These are phyloP conservation scores for Actinemys pallida DNA, from an alignment of 2,113 vertebrate species.

Conservation along the genomic window DNA sequence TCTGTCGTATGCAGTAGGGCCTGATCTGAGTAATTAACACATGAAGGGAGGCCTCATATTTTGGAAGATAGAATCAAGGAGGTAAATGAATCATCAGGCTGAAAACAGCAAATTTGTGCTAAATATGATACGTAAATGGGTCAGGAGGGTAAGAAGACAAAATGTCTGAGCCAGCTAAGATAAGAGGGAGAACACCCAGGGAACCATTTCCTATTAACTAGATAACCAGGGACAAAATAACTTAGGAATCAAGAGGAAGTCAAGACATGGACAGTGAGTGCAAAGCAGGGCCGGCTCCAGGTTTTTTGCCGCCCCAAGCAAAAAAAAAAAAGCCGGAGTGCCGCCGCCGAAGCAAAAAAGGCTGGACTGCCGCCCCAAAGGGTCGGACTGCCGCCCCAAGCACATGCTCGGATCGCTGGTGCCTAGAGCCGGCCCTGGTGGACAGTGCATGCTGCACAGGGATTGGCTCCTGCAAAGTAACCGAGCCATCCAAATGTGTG, in stretches of 20 bases:
- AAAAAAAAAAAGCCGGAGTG: too few species aligned
- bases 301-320: too few species aligned
- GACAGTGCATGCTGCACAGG: too few species aligned
- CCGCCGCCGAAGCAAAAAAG: too few species aligned
- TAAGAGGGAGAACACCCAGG: background rate
- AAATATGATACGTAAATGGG: background rate
- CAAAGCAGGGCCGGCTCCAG: too few species aligned
- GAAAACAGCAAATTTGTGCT: background rate
- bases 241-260: background rate
- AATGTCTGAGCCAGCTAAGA: background rate
- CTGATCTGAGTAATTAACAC: background rate
- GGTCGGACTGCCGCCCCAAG: too few species aligned
- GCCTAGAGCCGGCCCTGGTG: too few species aligned
- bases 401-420: too few species aligned
- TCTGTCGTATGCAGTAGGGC: too few species aligned
- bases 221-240: background rate
- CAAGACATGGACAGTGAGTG: too few species aligned
- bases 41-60: background rate
- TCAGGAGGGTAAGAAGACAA: background rate
- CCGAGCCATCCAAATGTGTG: background rate
- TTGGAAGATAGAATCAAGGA: background rate
- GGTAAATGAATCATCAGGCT: background rate
- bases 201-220: background rate
- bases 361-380: too few species aligned
- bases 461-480: background rate